phyloP scores from a whole-genome alignment of 1,140 invertebrate species.

The Bombyx mandarina region DNA sequence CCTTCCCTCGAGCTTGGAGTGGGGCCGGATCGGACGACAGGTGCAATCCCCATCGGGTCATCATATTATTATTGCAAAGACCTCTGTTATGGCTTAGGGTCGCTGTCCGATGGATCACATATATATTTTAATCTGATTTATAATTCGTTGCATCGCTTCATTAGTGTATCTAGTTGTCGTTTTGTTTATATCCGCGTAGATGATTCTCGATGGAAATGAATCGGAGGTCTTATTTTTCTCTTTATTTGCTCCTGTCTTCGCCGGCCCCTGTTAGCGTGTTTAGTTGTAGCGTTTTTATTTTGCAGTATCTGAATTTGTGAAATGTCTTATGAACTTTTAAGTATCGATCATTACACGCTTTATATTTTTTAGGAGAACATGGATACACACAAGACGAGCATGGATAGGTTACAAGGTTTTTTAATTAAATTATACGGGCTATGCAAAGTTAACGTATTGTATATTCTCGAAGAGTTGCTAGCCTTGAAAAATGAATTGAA shows the following conservation, averaged over 20 bases:
- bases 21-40: conserved; percentile 68
- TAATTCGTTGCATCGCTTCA: neutral
- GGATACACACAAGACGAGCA: conserved; percentile 70
- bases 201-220: neutral
- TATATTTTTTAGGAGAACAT: conserved; percentile 71
- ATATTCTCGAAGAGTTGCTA: conserved; percentile 74
- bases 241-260: conserved; percentile 75
- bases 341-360: conserved; percentile 13
- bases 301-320: conserved; percentile 1
- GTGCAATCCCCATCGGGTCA: conserved; percentile 30
- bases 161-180: neutral
- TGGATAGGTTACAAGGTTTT: conserved; percentile 68
- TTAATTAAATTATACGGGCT: conserved; percentile 64
- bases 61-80: neutral
- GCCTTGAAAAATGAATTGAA: conserved; percentile 70
- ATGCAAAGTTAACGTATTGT: conserved; percentile 69
- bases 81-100: too few relatives aligned
- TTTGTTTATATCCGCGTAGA: too few relatives aligned
- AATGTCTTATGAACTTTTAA: neutral
- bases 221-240: conserved; percentile 34
- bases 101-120: neutral
- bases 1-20: conserved; percentile 78
- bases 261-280: conserved; percentile 75
- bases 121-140: neutral
- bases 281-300: conserved; percentile 19